Conservation (phyloP, 2,797 vertebrate species). For the Pseudochaenichthys georgianus region DNA sequence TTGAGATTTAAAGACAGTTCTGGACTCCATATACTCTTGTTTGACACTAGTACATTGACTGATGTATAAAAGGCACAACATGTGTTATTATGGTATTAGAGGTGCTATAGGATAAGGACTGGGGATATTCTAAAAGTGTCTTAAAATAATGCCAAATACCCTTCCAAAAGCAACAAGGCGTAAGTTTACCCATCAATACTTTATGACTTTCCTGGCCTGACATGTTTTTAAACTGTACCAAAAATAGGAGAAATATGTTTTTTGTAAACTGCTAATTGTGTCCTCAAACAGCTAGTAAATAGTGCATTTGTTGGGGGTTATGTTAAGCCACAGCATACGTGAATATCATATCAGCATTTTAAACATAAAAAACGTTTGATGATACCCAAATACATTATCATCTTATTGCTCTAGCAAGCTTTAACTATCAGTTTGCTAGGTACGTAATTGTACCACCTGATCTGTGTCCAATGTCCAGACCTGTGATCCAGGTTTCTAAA, state of each 20-base stretch:
- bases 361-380: background rate
- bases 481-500: background rate
- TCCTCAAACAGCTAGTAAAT: background rate
- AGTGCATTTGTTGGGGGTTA: constrained; percentile 2
- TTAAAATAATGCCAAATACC: background rate
- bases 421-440: background rate
- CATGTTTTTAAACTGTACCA: background rate
- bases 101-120: background rate
- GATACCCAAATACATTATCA: background rate
- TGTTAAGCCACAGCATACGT: background rate
- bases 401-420: background rate
- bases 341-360: background rate
- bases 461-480: background rate
- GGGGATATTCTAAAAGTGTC: background rate
- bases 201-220: background rate
- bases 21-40: background rate
- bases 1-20: background rate
- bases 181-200: background rate
- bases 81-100: background rate
- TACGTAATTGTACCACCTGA: background rate
- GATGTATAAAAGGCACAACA: constrained; percentile 14
- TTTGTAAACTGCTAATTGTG: background rate
- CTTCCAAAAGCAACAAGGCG: background rate
- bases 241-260: too few species aligned
- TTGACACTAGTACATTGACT: background rate